Evolutionary conservation across 2,113 vertebrate species (phyloP).

Genomic region (Oncorhynchus nerka): DNA sequence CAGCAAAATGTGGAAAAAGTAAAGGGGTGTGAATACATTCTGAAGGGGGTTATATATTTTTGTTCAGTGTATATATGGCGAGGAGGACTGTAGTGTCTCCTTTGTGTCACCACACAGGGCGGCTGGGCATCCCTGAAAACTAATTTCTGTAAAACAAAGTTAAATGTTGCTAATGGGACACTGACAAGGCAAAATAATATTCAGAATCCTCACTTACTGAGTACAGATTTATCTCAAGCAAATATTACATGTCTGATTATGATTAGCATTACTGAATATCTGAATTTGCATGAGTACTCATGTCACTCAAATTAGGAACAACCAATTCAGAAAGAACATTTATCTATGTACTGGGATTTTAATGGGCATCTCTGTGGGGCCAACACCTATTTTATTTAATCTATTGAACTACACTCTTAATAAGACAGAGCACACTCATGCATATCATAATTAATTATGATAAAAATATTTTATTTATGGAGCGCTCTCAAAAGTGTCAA

Average conservation of each 20-base stretch:
- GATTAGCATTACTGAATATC: not conserved
- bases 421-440: no score
- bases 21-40: no score
- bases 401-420: no score
- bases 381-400: no score
- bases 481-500: not conserved
- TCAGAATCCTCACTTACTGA: not conserved
- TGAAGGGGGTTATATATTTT: no score
- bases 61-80: no score
- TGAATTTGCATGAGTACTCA: not conserved
- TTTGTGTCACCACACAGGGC: not conserved
- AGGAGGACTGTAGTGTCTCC: not conserved
- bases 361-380: not conserved
- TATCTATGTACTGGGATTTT: not conserved
- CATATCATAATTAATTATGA: no score
- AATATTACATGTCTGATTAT: not conserved
- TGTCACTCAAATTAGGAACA: not conserved
- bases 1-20: no score
- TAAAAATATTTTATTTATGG: no score
- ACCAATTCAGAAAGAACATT: not conserved
- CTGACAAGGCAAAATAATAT: not conserved
- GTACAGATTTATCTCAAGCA: not conserved
- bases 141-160: conserved; percentile 4
- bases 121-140: not conserved
- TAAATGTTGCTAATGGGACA: not conserved